Percentiles rank a stretch among this genome's conserved stretches.
Conservation (phyloP, 2,888 invertebrate genomes). For the Sesia bembeciformis region DNA sequence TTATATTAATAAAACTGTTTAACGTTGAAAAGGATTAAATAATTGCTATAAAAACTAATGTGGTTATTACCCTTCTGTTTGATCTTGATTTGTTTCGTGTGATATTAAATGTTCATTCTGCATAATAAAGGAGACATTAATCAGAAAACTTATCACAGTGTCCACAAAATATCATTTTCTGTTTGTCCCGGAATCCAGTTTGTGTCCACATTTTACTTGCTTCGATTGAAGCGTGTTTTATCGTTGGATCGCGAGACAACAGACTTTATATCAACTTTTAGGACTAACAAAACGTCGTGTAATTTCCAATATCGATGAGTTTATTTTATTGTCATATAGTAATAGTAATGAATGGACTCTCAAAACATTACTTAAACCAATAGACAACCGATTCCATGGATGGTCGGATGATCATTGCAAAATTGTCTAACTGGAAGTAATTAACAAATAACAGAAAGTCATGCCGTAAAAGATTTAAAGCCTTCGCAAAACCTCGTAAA, state of each 20-base stretch:
- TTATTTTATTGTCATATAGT: conserved; percentile 52
- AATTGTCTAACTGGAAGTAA: neutral
- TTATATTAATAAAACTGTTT: neutral
- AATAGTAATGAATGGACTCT: neutral
- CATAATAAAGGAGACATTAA: neutral
- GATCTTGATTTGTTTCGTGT: neutral
- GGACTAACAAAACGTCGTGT: conserved; percentile 60
- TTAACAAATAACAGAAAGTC: neutral
- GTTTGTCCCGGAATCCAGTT: conserved; percentile 19
- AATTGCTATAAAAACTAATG: neutral
- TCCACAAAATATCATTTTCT: conserved; percentile 15
- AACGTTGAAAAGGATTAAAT: neutral
- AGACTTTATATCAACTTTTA: conserved; percentile 46
- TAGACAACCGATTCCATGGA: too few relatives aligned
- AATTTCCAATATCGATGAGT: conserved; percentile 66
- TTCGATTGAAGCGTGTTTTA: conserved; percentile 38
- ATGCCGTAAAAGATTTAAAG: neutral
- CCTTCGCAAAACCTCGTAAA: neutral
- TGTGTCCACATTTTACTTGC: conserved; percentile 2
- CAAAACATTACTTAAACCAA: too few relatives aligned
- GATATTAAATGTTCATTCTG: neutral
- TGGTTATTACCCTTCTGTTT: neutral
- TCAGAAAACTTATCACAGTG: conserved; percentile 1
- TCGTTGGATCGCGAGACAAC: conserved; percentile 59
- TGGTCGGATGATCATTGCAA: too few relatives aligned